phyloP scores from a whole-genome alignment of 2,797 vertebrate species.

The Clarias laeviceps region DNA sequence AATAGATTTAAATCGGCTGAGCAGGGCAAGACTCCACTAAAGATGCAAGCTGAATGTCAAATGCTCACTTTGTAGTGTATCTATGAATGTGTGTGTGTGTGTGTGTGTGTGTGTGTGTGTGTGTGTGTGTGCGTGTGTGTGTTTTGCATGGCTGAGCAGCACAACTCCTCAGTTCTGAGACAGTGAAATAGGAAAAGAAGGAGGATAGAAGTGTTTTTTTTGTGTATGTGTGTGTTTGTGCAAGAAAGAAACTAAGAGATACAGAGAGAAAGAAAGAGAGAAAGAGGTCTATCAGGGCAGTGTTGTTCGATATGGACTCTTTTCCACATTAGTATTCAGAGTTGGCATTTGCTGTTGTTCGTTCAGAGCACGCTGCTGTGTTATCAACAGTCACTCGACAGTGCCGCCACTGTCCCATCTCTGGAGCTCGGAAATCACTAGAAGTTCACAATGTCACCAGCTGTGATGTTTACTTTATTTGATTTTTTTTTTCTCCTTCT shows the following conservation, averaged over 20 bases:
- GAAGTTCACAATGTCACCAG: constrained; percentile 68
- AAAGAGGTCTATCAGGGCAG: constrained; percentile 22
- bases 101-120: neutral
- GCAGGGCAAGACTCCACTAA: constrained; percentile 47
- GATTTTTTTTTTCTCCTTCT: constrained; percentile 44
- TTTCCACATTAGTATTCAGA: constrained; percentile 68
- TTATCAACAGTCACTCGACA: constrained; percentile 70
- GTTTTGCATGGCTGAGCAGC: constrained; percentile 38
- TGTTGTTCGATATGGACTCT: constrained; percentile 48
- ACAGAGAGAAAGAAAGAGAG: constrained; percentile 34
- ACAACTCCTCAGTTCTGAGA: constrained; percentile 22
- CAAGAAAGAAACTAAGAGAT: neutral
- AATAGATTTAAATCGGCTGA: constrained; percentile 53
- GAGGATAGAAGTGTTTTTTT: neutral
- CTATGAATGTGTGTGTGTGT: constrained; percentile 31
- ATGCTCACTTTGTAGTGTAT: constrained; percentile 45
- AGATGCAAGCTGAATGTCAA: constrained; percentile 46
- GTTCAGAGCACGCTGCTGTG: constrained; percentile 57
- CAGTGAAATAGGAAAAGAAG: constrained; percentile 17
- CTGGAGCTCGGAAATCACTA: constrained; percentile 69
- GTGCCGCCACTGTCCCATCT: constrained; percentile 68
- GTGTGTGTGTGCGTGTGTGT: too few species aligned
- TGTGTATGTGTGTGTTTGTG: neutral
- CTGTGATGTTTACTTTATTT: constrained; percentile 72
- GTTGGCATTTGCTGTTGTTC: constrained; percentile 61